Base-by-base conservation (phyloP, 2,113 vertebrate species). In the Paralichthys olivaceus region DNA sequence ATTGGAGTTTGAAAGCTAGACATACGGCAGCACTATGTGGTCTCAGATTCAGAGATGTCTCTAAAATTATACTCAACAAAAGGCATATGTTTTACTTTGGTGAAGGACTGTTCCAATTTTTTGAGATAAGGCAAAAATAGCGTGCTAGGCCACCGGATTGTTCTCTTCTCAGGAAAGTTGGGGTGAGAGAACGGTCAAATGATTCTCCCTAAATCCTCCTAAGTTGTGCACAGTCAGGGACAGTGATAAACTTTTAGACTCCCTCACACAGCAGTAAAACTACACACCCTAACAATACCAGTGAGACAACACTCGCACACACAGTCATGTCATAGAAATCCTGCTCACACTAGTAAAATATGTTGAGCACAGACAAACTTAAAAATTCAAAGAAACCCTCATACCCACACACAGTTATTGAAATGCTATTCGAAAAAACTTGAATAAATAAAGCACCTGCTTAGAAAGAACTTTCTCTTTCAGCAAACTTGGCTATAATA, bases 211-310 rank as follows among this genome's bases (percentile, higher is more conserved):
- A 26, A 29, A 54, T 63, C 72, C 43, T 68, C 61, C 56, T 4
- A 32, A 78, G 32, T 32, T 73, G 28, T 66, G 67, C 56, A 60
- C 23, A 54, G 29, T 64, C 19, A 74, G 32, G 54, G 55, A 83
- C 43, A 59, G 45, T 54, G 20, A 61, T 40, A 37, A 23, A 60
- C 28, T 66, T 77, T 57, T 40, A 68, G 45, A 8, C 37, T 55
- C 55, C 53, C 49, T 23, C 53, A 69, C 17, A 23, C 19, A n/a
- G 19, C 8, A 19, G 11, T 43, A 6, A 63, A 45, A 47, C 37
- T 4, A 11, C 60, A 62, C 11, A 23, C 2, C 4, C 45, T 49
- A 6, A 49, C 45, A 19, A 19, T 7, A 12, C 28, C 8, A 22
- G 19, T 22, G 29, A 61, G 37, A 25, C 32, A 4, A n/a, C 59